Evolutionary conservation across 2,797 vertebrate species (phyloP).

Genomic region (Poecilia gillii): DNA sequence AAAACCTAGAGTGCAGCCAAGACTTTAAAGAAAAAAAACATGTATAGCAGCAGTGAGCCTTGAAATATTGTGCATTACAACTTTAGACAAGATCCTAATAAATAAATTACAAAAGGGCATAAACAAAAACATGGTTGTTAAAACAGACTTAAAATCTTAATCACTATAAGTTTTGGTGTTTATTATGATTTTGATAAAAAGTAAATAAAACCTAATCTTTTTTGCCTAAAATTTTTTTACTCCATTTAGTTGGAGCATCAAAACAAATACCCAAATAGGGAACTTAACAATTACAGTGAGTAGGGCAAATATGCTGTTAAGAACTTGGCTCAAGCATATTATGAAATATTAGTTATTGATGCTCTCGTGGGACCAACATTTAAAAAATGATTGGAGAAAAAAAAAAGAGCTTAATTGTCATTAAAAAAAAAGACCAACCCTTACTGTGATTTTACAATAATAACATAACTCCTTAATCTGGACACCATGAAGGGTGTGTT

Average conservation of each 20-base stretch:
- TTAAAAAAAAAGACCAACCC: not conserved
- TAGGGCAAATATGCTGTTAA: not conserved
- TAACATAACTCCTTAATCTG: not conserved
- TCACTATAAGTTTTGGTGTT: too few relatives aligned
- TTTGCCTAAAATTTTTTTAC: not conserved
- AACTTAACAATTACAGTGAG: not conserved
- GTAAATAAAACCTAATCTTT: not conserved
- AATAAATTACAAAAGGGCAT: not conserved
- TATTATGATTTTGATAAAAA: too few relatives aligned
- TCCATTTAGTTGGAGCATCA: not conserved
- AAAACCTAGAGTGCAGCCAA: not conserved
- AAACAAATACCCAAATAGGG: not conserved
- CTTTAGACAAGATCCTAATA: not conserved
- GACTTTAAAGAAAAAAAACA: too few relatives aligned
- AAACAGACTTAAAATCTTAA: too few relatives aligned
- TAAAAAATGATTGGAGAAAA: not conserved
- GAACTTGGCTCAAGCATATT: not conserved
- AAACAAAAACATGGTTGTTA: too few relatives aligned
- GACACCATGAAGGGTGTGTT: not conserved
- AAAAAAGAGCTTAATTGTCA: not conserved
- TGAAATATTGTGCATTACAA: not conserved
- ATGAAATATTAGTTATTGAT: not conserved
- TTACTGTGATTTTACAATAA: not conserved
- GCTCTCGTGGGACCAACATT: not conserved
- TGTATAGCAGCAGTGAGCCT: not conserved